phyloP scores from a whole-genome alignment of 1,140 invertebrate genomes.

The Aethina tumida region DNA sequence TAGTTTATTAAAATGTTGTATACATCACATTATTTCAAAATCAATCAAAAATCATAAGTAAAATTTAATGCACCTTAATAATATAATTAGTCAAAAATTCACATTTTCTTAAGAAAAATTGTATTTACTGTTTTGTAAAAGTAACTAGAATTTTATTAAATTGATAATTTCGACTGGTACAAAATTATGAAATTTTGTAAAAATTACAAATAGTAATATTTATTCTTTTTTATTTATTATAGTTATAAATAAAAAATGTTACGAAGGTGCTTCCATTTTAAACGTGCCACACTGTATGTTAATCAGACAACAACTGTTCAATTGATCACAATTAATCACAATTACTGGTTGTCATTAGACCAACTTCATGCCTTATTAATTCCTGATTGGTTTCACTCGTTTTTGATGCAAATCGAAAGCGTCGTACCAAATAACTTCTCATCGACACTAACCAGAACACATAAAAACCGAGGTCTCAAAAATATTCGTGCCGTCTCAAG shows the following conservation, averaged over 20 bases:
- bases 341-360: too few species aligned
- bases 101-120: conserved; percentile 11
- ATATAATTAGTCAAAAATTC: conserved; percentile 12
- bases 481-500: too few species aligned
- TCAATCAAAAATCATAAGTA: not conserved
- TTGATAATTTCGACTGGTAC: conserved; percentile 14
- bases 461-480: too few species aligned
- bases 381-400: too few species aligned
- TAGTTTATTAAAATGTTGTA: conserved; percentile 4
- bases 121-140: conserved; percentile 17
- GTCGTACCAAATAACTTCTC: too few species aligned
- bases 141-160: conserved; percentile 15
- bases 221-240: conserved; percentile 18
- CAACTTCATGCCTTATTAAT: too few species aligned
- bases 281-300: too few species aligned
- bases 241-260: conserved; percentile 20
- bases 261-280: too few species aligned
- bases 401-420: too few species aligned
- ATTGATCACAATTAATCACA: too few species aligned
- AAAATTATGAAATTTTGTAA: conserved; percentile 13
- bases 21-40: not conserved
- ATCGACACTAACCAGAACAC: too few species aligned
- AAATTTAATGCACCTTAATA: conserved; percentile 3
- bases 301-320: too few species aligned
- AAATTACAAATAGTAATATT: conserved; percentile 26